These are phyloP conservation scores for Gymnarchus niloticus DNA, from an alignment of 2,113 vertebrate species.

Conservation along the genomic window DNA sequence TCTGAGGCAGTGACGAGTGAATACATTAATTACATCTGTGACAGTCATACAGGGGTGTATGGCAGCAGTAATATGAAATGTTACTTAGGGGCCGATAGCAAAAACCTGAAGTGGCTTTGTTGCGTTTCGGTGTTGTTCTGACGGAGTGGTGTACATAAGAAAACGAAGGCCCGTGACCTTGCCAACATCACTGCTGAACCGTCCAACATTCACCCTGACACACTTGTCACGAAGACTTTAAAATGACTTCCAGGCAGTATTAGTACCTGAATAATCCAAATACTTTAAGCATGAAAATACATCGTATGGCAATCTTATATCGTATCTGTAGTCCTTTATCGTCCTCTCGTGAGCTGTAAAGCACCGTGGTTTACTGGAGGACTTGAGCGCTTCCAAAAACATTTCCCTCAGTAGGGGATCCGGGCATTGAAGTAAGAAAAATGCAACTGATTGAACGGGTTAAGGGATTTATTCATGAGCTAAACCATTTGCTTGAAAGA, in stretches of 20 bases:
- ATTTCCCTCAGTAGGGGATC: slow-evolving; percentile 15
- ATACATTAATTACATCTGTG: neutral
- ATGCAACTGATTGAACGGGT: neutral
- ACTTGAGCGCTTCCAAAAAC: slow-evolving; percentile 42
- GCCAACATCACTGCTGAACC: slow-evolving; percentile 32
- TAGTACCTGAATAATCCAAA: slow-evolving; percentile 51
- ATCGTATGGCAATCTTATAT: slow-evolving; percentile 40
- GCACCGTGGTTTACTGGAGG: slow-evolving; percentile 32
- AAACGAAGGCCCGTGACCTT: slow-evolving; percentile 27
- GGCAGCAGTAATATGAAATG: neutral
- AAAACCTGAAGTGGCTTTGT: slow-evolving; percentile 40
- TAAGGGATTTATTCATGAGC: neutral
- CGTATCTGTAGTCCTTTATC: slow-evolving; percentile 20
- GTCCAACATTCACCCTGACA: slow-evolving; percentile 43
- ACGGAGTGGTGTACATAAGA: slow-evolving; percentile 32
- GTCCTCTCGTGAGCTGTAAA: slow-evolving; percentile 31
- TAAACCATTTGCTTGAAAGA: neutral
- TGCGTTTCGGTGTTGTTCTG: slow-evolving; percentile 39
- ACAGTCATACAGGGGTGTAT: neutral
- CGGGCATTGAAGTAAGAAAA: neutral
- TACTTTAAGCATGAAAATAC: slow-evolving; percentile 34
- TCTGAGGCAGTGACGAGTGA: slow-evolving; percentile 22
- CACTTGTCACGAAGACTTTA: slow-evolving; percentile 43
- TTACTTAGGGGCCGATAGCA: neutral
- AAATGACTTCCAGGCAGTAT: slow-evolving; percentile 46